Evolutionary conservation across 2,113 vertebrate genomes (phyloP).

Genomic region (Tachycineta bicolor): DNA sequence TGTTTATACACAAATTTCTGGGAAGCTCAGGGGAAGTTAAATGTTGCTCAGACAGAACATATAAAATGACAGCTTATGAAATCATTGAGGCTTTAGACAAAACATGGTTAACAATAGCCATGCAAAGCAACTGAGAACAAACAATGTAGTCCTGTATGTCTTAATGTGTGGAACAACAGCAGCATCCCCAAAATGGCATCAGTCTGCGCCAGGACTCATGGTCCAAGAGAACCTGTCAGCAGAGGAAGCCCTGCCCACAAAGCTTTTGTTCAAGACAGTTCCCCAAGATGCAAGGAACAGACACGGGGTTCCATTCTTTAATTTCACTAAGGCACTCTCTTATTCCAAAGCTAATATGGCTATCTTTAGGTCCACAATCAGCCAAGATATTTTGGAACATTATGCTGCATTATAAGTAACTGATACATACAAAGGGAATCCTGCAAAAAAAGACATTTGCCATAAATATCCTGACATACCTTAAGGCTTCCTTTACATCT

Average conservation of each 20-base stretch:
- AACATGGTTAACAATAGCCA: neutral
- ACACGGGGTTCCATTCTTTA: neutral
- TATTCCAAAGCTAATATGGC: neutral
- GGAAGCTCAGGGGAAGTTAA: neutral
- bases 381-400: neutral
- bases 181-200: neutral
- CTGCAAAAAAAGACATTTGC: neutral
- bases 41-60: neutral
- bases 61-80: neutral
- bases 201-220: neutral
- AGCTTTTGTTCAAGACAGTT: neutral
- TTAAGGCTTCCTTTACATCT: constrained; percentile 20
- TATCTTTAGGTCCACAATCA: neutral
- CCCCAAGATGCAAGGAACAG: neutral
- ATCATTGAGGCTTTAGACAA: neutral
- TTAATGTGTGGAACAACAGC: neutral
- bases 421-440: neutral
- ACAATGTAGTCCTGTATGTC: neutral
- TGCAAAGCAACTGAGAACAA: neutral
- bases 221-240: neutral
- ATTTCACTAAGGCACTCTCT: neutral
- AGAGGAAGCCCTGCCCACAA: neutral
- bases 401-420: neutral
- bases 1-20: neutral
- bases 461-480: constrained; percentile 55